Evolutionary conservation across 1,140 invertebrate genomes (phyloP).

Genomic region (Odontomachus brunneus): DNA sequence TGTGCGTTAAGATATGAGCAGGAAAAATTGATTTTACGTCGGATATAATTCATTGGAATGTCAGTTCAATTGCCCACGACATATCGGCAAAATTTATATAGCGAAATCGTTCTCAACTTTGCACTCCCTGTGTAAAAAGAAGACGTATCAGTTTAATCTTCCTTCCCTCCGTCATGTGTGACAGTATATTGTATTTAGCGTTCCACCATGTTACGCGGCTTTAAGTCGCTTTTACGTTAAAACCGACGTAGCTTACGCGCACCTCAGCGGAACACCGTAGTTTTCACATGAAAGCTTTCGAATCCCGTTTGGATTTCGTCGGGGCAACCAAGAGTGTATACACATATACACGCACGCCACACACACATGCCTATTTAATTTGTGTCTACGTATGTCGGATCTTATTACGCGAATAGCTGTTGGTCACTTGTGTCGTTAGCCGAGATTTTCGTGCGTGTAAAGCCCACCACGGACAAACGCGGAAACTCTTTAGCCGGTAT

Average conservation of each 20-base stretch:
- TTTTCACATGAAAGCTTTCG: slow-evolving; percentile 52
- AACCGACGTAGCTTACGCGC: background rate
- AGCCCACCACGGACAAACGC: slow-evolving; percentile 24
- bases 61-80: no score
- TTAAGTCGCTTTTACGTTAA: slow-evolving; percentile 32
- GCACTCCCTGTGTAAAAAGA: no score
- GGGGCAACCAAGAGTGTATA: slow-evolving; percentile 11
- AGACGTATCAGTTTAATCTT: no score
- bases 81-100: slow-evolving; percentile 7
- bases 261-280: slow-evolving; percentile 1
- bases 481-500: slow-evolving; percentile 22
- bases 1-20: no score
- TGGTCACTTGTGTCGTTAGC: slow-evolving; percentile 21
- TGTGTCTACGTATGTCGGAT: slow-evolving; percentile 1
- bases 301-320: slow-evolving; percentile 49
- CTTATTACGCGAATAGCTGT: slow-evolving; percentile 19
- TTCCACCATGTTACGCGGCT: slow-evolving; percentile 27
- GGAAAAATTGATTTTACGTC: no score
- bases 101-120: background rate
- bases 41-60: no score
- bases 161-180: slow-evolving; percentile 1
- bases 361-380: slow-evolving; percentile 38
- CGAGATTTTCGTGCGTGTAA: slow-evolving; percentile 46
- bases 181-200: background rate
- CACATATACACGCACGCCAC: background rate